phyloP scores from a whole-genome alignment of 2,113 vertebrate species.

The Beaufortia kweichowensis region DNA sequence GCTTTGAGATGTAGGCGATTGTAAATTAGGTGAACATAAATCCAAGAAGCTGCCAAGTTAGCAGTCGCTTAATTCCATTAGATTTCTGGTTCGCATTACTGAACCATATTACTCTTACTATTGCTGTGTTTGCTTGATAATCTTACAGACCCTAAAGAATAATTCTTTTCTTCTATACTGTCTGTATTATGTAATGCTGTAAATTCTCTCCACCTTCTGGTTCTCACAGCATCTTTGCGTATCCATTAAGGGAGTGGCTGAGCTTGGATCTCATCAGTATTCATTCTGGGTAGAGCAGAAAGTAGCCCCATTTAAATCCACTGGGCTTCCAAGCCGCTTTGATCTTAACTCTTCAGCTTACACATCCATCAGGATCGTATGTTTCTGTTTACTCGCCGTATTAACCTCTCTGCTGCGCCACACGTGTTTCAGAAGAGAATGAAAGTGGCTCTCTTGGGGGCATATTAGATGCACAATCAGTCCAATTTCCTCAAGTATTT shows the following conservation, averaged over 20 bases:
- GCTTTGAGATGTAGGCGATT: slow-evolving; percentile 29
- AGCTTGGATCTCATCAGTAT: slow-evolving; percentile 16
- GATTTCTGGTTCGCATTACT: background rate
- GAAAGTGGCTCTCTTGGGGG: background rate
- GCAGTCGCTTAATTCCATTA: background rate
- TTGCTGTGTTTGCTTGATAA: background rate
- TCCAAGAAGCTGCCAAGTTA: slow-evolving; percentile 10
- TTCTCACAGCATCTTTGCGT: background rate
- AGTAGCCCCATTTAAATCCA: slow-evolving; percentile 26
- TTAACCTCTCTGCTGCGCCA: background rate
- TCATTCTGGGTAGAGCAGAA: slow-evolving; percentile 8
- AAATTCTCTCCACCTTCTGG: background rate
- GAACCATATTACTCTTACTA: background rate
- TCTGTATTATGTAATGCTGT: background rate
- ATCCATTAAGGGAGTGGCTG: background rate
- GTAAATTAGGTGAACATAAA: background rate
- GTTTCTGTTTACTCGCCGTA: slow-evolving; percentile 45
- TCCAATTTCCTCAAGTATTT: background rate
- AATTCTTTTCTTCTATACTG: background rate
- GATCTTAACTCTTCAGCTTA: slow-evolving; percentile 50
- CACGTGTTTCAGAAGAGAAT: background rate
- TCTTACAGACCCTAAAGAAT: background rate
- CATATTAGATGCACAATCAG: background rate
- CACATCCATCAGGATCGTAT: slow-evolving; percentile 50
- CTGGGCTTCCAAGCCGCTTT: slow-evolving; percentile 44